Conservation (phyloP, 2,888 invertebrate species). For the Rotaria sp. region DNA sequence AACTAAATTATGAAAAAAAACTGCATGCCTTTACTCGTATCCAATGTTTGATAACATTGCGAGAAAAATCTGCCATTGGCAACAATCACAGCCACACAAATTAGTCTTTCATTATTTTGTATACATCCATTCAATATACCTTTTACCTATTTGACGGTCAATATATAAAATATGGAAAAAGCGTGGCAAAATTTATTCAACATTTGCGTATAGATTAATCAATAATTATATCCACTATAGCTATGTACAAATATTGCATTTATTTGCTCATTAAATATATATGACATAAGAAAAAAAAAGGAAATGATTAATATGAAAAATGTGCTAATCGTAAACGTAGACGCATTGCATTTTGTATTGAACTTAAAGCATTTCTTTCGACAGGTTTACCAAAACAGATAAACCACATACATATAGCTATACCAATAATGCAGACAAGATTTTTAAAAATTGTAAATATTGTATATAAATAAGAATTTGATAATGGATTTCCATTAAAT, state of each 20-base stretch:
- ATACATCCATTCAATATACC: too few relatives aligned
- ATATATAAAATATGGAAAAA: too few relatives aligned
- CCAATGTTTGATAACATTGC: too few relatives aligned
- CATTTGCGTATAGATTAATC: background rate
- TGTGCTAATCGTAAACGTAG: background rate
- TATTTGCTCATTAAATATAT: background rate
- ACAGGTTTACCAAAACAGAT: background rate
- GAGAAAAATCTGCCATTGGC: too few relatives aligned
- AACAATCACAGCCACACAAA: too few relatives aligned
- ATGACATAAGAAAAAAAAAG: background rate
- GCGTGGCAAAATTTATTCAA: too few relatives aligned
- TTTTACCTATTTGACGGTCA: too few relatives aligned
- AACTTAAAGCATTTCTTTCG: slow-evolving; percentile 5
- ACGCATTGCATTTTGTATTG: slow-evolving; percentile 9
- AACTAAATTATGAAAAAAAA: too few relatives aligned
- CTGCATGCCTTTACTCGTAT: too few relatives aligned
- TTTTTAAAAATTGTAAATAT: background rate
- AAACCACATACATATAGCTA: background rate
- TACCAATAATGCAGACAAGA: background rate
- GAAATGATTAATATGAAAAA: background rate
- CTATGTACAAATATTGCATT: background rate
- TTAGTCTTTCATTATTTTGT: too few relatives aligned
- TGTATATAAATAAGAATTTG: background rate
- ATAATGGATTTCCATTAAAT: background rate
- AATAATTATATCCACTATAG: background rate